phyloP scores from a whole-genome alignment of 2,797 vertebrate species.

The Otus scops region DNA sequence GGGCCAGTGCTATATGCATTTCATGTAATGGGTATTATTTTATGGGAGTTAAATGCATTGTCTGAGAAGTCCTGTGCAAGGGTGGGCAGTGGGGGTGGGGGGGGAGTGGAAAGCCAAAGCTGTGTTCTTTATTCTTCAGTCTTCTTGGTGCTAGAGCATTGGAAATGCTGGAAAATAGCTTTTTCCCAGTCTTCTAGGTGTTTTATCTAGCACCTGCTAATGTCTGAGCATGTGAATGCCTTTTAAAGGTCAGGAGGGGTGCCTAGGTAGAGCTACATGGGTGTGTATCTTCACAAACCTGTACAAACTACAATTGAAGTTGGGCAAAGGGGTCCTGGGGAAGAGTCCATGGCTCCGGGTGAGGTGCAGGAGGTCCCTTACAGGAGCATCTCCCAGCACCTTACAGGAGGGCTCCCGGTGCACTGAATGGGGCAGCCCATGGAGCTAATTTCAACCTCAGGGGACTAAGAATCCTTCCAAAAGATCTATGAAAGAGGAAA shows the following conservation, averaged over 20 bases:
- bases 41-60: not conserved
- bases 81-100: too few species aligned
- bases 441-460: not conserved
- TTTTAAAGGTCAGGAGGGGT: not conserved
- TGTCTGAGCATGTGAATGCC: not conserved
- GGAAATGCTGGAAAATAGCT: not conserved
- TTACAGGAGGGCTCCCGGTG: not conserved
- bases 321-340: not conserved
- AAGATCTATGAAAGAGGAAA: not conserved
- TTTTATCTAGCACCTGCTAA: not conserved
- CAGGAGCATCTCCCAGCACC: too few species aligned
- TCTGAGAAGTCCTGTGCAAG: not conserved
- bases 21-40: not conserved
- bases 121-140: not conserved
- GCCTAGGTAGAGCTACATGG: not conserved
- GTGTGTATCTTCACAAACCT: not conserved
- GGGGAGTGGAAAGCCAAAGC: not conserved
- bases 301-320: not conserved
- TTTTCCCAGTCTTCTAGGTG: not conserved
- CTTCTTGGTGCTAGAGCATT: not conserved
- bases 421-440: not conserved
- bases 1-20: too few species aligned
- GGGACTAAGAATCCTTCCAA: not conserved
- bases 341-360: not conserved
- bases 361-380: not conserved